Conservation (phyloP, 2,888 invertebrate genomes). For the Lacanobia wlatinum region DNA sequence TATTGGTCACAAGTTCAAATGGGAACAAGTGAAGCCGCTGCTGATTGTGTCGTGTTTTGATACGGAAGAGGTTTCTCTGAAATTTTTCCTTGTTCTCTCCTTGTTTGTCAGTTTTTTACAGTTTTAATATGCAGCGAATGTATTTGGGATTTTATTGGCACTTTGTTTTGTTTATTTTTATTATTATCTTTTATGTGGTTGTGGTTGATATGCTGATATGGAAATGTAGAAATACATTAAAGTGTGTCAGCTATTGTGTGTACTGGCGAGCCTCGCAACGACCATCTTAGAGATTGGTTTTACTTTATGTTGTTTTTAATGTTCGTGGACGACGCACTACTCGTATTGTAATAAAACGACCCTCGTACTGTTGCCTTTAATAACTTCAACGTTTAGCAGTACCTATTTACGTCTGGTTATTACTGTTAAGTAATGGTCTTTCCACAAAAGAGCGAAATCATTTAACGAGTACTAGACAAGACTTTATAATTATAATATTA, state of each 20-base stretch:
- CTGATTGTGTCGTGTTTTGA: conserved; percentile 58
- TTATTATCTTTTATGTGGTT: conserved; percentile 57
- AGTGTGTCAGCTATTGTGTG: conserved; percentile 45
- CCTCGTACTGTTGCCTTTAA: conserved; percentile 22
- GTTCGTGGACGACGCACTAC: conserved; percentile 25
- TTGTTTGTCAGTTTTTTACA: conserved; percentile 63
- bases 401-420: not conserved
- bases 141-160: conserved; percentile 62
- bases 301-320: conserved; percentile 58
- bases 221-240: conserved; percentile 58
- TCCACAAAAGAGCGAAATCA: not conserved
- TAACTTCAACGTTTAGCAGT: conserved; percentile 13
- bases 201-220: conserved; percentile 47
- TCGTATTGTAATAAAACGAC: conserved; percentile 17
- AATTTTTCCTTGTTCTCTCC: conserved; percentile 69
- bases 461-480: not conserved
- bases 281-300: conserved; percentile 45
- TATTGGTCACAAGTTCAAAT: conserved; percentile 56
- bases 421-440: not conserved
- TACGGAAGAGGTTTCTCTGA: conserved; percentile 66
- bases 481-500: not conserved
- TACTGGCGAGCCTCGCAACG: conserved; percentile 34
- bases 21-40: conserved; percentile 10
- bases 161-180: conserved; percentile 64
- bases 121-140: conserved; percentile 52